phyloP scores from a whole-genome alignment of 2,113 vertebrate species.

The human region DNA sequence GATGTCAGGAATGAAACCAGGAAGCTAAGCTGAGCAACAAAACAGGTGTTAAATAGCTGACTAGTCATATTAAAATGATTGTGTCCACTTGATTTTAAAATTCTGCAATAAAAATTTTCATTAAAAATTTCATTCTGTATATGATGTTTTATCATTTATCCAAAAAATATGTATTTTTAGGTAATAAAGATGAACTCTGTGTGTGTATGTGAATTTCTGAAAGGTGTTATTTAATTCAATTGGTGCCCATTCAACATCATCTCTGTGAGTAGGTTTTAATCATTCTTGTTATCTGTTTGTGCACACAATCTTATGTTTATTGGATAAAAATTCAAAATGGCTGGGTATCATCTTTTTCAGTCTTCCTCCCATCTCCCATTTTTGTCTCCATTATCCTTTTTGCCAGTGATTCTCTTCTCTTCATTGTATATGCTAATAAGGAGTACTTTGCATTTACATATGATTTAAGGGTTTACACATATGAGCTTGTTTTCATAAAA shows the following conservation, averaged over 20 bases:
- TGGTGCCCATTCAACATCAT: background rate
- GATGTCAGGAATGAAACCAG: background rate
- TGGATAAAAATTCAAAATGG: background rate
- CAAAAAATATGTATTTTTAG: background rate
- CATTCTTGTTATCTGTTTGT: background rate
- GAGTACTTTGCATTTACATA: background rate
- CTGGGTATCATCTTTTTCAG: no score
- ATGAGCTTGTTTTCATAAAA: background rate
- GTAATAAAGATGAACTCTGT: background rate
- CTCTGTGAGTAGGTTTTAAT: background rate
- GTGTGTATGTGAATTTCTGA: background rate
- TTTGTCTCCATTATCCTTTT: background rate
- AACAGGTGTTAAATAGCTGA: background rate
- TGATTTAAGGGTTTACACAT: background rate
- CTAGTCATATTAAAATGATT: background rate
- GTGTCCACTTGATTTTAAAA: background rate
- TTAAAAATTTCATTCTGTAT: background rate
- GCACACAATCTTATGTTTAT: background rate
- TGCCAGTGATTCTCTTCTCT: background rate
- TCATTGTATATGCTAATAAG: fast-evolving
- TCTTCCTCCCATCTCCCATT: background rate
- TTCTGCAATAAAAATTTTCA: background rate
- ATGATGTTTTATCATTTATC: background rate
- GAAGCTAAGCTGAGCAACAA: background rate
- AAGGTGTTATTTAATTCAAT: background rate